phyloP scores from a whole-genome alignment of 2,888 invertebrate genomes.

The Panzeria rudis region DNA sequence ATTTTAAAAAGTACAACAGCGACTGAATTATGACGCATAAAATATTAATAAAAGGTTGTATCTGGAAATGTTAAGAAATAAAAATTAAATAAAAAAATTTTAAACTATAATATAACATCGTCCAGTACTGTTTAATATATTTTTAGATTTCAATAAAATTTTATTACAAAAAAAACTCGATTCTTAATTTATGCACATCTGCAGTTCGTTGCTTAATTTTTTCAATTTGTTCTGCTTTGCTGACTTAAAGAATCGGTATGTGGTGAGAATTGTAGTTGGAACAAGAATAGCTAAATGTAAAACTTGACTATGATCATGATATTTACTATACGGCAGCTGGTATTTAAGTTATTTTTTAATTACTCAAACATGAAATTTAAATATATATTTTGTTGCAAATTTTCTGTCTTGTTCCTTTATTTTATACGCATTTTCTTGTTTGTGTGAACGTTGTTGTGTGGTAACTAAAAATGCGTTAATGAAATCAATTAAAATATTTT shows the following conservation, averaged over 20 bases:
- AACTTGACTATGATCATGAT: conserved; percentile 27
- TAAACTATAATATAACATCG: conserved; percentile 10
- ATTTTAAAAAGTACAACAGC: conserved; percentile 5
- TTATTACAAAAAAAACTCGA: conserved; percentile 19
- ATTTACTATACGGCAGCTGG: conserved; percentile 51
- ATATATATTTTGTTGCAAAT: conserved; percentile 43
- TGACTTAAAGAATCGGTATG: conserved; percentile 52
- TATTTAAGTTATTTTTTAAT: conserved; percentile 61
- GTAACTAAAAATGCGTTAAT: conserved; percentile 56
- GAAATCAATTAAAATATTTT: conserved; percentile 63
- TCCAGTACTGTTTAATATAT: background rate
- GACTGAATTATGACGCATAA: conserved; percentile 47
- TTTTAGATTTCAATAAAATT: conserved; percentile 44
- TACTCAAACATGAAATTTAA: conserved; percentile 55
- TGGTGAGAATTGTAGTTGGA: conserved; percentile 9
- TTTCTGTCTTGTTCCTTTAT: background rate
- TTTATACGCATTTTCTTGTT: conserved; percentile 14
- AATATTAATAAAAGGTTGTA: conserved; percentile 28
- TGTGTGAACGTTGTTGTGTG: conserved; percentile 35
- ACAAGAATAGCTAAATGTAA: conserved; percentile 10
- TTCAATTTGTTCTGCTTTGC: conserved; percentile 35
- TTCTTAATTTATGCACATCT: conserved; percentile 61
- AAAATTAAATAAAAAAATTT: conserved; percentile 45
- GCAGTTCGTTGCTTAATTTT: conserved; percentile 17
- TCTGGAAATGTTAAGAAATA: conserved; percentile 17